Percentiles rank a stretch among this genome's conserved stretches.
phyloP scores from a whole-genome alignment of 2,797 vertebrate species.

The Chelmon rostratus region DNA sequence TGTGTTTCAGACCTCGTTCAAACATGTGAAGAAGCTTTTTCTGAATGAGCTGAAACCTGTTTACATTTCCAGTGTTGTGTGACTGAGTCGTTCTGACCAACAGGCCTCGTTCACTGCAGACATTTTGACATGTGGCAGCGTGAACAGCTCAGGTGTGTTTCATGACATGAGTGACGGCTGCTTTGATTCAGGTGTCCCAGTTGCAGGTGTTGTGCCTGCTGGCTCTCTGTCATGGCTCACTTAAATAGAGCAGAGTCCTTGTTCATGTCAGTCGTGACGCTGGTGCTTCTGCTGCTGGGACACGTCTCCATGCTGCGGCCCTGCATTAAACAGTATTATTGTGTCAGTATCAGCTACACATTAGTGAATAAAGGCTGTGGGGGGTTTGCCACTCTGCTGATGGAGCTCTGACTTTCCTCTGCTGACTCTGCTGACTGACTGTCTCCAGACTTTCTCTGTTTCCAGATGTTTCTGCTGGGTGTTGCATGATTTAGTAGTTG shows the following conservation, averaged over 20 bases:
- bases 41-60: not conserved
- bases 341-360: not conserved
- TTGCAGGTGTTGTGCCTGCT: not conserved
- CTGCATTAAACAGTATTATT: no score
- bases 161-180: not conserved
- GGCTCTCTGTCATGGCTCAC: conserved; percentile 4
- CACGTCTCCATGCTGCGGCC: no score
- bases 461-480: no score
- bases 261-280: conserved; percentile 2
- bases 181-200: not conserved
- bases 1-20: not conserved
- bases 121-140: not conserved
- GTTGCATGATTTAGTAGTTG: no score
- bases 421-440: no score
- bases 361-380: no score
- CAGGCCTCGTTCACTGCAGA: no score
- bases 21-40: not conserved
- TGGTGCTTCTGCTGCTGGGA: no score
- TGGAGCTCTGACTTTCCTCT: no score
- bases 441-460: no score
- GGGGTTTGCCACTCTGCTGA: no score
- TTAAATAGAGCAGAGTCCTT: not conserved
- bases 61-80: not conserved
- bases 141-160: not conserved
- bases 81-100: not conserved